Evolutionary conservation across 2,113 vertebrate genomes (phyloP), one percentile per base, ranked within the genome.

Genomic region (Neotragus moschatus): DNA sequence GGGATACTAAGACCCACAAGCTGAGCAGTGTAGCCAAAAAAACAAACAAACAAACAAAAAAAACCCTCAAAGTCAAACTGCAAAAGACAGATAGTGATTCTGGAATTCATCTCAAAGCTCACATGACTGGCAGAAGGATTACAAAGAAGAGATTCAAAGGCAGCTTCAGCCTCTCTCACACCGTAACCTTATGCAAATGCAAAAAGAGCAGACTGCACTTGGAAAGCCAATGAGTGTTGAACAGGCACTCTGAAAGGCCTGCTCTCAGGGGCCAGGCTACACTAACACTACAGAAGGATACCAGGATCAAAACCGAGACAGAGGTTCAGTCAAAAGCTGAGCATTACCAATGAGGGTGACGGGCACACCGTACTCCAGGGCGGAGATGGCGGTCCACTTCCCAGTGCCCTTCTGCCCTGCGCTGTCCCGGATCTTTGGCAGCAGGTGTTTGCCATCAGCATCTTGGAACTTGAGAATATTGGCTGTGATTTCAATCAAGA

Each of bases 401-500:
- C 99, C 99, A 0, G 99, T 99, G 95, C 99, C 99, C 94, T 99
- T 99, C 96, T 99, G 99, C 19, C 99, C 99, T 0, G 99, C 99
- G 0, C 99, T 99, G 98, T 99, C 99, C 55, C 98, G 98, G 98
- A 99, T 99, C 98, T 99, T 99, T 21, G 99, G 99, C 93, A 99
- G 99, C 96, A 99, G 99, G 75, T 99, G 99, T 43, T 98, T 98
- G 63, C 99, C 99, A 17, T 99, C 99, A 0, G 97, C 49, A 53
- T 99, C 99, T 81, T 10, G 98, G 98, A 98, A 99, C 97, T 99
- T 99, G 51, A 99, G 99, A 97, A 99, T 99, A 94, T 99, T 98
- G 49, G 99, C 99, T 0, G 99, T 99, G 98, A 99, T 99, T 98
- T 99, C 99, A 12, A 99, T 99, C 88, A 99, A 99, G 98, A 99